Conservation (phyloP, 2,797 vertebrate species). For the Cephalopachus bancanus region DNA sequence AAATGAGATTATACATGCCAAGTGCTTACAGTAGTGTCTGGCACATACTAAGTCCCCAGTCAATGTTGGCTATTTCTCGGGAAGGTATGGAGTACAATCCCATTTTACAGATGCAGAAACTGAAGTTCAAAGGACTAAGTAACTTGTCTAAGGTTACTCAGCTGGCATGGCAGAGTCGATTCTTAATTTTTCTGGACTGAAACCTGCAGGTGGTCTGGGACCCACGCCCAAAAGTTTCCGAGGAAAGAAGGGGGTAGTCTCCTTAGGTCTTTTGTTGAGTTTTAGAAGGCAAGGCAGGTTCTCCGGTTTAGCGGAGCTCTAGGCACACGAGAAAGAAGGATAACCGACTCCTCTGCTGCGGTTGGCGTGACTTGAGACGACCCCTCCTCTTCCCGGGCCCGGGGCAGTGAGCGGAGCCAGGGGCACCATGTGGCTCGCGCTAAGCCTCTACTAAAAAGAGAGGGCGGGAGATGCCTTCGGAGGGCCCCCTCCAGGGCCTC, state of each 20-base stretch:
- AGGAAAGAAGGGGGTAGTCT: neutral
- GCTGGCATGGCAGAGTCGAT: neutral
- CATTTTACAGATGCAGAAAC: neutral
- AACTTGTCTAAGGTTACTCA: neutral
- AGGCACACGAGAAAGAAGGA: neutral
- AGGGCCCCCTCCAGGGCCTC: constrained; percentile 69
- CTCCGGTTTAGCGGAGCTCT: neutral
- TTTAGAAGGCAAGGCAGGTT: neutral
- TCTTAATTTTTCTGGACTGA: neutral
- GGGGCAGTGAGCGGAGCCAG: neutral
- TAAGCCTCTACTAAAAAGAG: neutral
- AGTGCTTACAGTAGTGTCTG: neutral
- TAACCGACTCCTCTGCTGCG: neutral
- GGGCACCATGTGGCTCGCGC: constrained; percentile 64
- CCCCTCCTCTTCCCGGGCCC: neutral
- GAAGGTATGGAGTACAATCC: neutral
- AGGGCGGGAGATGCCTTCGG: constrained; percentile 83
- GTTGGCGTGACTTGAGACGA: neutral
- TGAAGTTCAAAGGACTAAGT: neutral
- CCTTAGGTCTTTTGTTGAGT: neutral
- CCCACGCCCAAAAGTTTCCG: neutral
- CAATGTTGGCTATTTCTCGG: neutral
- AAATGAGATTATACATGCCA: neutral
- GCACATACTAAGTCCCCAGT: neutral
- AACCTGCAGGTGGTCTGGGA: neutral